phyloP scores from a whole-genome alignment of 2,888 invertebrate species.

The Marronus borbonicus region DNA sequence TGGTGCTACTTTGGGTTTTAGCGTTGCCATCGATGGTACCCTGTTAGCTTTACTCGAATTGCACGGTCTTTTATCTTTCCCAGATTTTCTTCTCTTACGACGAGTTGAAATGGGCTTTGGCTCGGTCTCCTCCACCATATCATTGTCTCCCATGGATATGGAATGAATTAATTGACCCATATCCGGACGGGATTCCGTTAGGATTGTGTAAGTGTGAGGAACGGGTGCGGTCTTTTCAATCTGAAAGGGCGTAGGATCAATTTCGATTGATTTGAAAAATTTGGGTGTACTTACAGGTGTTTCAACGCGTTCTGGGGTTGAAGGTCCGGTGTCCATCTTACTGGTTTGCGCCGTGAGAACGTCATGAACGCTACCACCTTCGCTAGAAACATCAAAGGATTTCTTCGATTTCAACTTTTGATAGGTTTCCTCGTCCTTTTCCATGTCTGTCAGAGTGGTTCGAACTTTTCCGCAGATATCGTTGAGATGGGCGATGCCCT shows the following conservation, averaged over 20 bases:
- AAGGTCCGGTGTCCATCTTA: not conserved
- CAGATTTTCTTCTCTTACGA: not conserved
- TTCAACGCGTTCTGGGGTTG: not conserved
- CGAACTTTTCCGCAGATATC: conserved; percentile 57
- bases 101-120: too few species aligned
- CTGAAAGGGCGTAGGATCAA: not conserved
- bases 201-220: conserved; percentile 30
- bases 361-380: conserved; percentile 31
- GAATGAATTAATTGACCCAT: conserved; percentile 25
- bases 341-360: conserved; percentile 26
- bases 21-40: not conserved
- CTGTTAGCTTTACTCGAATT: not conserved
- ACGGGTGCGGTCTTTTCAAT: not conserved
- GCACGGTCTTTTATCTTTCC: not conserved
- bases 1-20: not conserved
- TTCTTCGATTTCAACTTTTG: conserved; percentile 39
- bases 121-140: not conserved
- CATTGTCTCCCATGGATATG: conserved; percentile 29
- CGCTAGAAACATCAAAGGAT: conserved; percentile 25
- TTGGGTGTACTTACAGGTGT: not conserved
- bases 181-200: conserved; percentile 20
- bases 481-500: conserved; percentile 58
- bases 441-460: conserved; percentile 57
- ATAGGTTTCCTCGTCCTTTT: conserved; percentile 51
- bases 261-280: not conserved